These are phyloP conservation scores for Triplophysa dalaica DNA, from an alignment of 2,113 vertebrate genomes.

Conservation along the genomic window DNA sequence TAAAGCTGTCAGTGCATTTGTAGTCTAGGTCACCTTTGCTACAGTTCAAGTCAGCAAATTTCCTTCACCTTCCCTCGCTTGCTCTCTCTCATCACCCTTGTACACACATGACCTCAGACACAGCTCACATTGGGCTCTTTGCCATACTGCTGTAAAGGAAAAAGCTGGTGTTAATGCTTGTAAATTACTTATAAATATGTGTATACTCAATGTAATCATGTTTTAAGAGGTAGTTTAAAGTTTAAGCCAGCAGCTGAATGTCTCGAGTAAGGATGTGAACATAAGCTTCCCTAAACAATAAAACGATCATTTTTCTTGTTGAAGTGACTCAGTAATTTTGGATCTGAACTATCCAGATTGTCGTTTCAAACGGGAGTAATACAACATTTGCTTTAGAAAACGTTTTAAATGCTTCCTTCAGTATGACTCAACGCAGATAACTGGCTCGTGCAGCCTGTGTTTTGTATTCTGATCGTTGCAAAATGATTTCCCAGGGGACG, in stretches of 20 bases:
- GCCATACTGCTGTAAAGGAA: not conserved
- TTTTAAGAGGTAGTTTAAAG: not conserved
- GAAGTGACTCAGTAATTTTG: not conserved
- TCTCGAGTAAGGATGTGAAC: not conserved
- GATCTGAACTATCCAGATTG: slow-evolving; percentile 8
- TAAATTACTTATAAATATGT: slow-evolving; percentile 19
- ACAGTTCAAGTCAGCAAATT: slow-evolving; percentile 59
- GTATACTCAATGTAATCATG: not conserved
- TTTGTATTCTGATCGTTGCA: slow-evolving; percentile 37
- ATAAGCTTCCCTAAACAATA: slow-evolving; percentile 24
- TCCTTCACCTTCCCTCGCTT: slow-evolving; percentile 47
- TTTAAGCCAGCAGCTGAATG: slow-evolving; percentile 8
- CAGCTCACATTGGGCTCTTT: not conserved
- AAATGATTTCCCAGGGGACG: slow-evolving; percentile 45
- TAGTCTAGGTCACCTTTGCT: slow-evolving; percentile 61
- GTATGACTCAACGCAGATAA: not conserved
- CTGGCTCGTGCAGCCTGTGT: slow-evolving; percentile 19
- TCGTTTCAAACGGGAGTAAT: slow-evolving; percentile 10
- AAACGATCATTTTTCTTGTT: not conserved
- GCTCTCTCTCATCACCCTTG: slow-evolving; percentile 31
- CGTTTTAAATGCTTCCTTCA: slow-evolving; percentile 37
- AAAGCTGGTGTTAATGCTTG: slow-evolving; percentile 2
- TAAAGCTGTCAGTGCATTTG: slow-evolving; percentile 64
- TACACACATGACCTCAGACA: slow-evolving; percentile 24
- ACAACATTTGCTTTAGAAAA: slow-evolving; percentile 6